Evolutionary conservation across 2,797 vertebrate species (phyloP).

Genomic region (Trachurus trachurus): DNA sequence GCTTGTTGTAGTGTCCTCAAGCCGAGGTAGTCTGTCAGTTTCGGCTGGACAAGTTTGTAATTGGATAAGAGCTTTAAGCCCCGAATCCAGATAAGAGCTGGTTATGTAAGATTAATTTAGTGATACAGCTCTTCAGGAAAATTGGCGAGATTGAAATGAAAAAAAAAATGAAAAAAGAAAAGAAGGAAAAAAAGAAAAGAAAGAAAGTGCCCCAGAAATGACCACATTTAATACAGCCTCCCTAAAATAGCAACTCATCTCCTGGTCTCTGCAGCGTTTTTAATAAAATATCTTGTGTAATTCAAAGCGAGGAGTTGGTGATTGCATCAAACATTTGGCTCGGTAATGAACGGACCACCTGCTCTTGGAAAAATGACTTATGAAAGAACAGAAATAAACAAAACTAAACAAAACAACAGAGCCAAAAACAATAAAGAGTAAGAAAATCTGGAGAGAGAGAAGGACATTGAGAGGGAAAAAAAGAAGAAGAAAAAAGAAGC

Average conservation of each 20-base stretch:
- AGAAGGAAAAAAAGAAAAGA: not conserved
- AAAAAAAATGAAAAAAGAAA: constrained; percentile 10
- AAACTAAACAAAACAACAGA: not conserved
- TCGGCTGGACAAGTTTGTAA: constrained; percentile 59
- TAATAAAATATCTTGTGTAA: constrained; percentile 40
- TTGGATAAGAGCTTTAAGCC: constrained; percentile 73
- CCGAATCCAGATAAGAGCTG: constrained; percentile 60
- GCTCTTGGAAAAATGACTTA: constrained; percentile 9
- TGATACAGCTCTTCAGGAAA: constrained; percentile 65
- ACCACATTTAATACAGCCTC: constrained; percentile 43
- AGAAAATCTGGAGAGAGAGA: not conserved
- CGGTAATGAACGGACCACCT: constrained; percentile 17
- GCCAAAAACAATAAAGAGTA: not conserved
- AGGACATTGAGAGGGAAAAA: not conserved
- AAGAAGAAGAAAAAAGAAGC: not conserved
- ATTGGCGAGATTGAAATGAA: constrained; percentile 52
- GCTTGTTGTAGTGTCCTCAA: constrained; percentile 35
- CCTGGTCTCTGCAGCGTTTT: constrained; percentile 29
- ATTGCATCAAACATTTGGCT: not conserved
- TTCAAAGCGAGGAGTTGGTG: constrained; percentile 27
- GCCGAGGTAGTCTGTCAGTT: constrained; percentile 43
- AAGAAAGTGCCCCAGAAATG: constrained; percentile 43
- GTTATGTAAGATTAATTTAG: constrained; percentile 76
- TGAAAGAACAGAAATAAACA: not conserved
- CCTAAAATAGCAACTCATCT: constrained; percentile 52